A percentile compares a stretch with the other conserved stretches of the same genome.
phyloP scores from a whole-genome alignment of 2,888 invertebrate species.

The Pollenia amentaria region DNA sequence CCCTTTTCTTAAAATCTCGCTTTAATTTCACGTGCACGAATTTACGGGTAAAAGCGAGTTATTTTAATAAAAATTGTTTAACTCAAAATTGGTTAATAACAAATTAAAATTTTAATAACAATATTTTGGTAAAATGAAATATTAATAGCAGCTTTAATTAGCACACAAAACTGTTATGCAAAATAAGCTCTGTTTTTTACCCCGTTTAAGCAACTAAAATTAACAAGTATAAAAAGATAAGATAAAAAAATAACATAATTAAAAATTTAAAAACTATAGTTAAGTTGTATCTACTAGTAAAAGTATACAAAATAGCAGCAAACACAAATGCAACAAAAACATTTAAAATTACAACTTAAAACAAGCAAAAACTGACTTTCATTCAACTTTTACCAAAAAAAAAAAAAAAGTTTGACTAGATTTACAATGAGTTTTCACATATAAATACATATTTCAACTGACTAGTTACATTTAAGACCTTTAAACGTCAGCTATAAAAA shows the following conservation, averaged over 20 bases:
- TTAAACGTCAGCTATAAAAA: too few relatives aligned
- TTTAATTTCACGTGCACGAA: too few relatives aligned
- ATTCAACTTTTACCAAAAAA: conserved; percentile 50
- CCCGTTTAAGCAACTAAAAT: background rate
- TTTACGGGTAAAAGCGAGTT: too few relatives aligned
- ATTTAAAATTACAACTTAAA: conserved; percentile 24
- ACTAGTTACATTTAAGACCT: too few relatives aligned
- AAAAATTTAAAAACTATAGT: conserved; percentile 12
- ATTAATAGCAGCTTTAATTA: background rate
- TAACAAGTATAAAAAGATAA: background rate
- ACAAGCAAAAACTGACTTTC: conserved; percentile 42
- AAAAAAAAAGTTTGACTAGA: background rate
- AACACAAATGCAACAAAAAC: background rate
- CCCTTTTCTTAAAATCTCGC: too few relatives aligned
- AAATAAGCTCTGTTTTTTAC: background rate
- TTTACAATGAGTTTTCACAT: conserved; percentile 22
- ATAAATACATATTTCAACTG: background rate
- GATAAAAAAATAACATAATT: conserved; percentile 19
- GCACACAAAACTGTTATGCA: conserved; percentile 15
- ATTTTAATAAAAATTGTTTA: too few relatives aligned
- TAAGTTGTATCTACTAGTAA: background rate
- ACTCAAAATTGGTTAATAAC: too few relatives aligned
- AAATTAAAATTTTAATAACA: background rate
- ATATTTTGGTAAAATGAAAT: background rate
- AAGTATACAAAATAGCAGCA: background rate